Evolutionary conservation across 2,888 invertebrate genomes (phyloP), one percentile per base, ranked within the genome.

Genomic region (Lithophane socia): DNA sequence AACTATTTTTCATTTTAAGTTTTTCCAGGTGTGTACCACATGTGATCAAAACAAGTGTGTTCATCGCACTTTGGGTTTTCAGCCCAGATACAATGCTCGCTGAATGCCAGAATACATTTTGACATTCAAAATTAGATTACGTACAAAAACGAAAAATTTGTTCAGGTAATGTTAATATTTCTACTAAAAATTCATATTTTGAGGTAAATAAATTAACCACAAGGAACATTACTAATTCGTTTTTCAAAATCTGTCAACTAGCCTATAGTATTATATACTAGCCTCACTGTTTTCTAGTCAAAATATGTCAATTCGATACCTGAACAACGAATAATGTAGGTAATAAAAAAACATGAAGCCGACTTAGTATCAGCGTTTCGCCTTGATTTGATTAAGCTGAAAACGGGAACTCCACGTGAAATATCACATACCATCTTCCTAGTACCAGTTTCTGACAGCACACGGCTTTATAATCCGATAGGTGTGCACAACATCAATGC

Each of bases 401-500:
- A 80, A 76, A 67, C 44, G 13, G n/a, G 54, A 49, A n/a, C 63
- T 71, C 12, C 1, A 54, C 29, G 37, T 66, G n/a, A 47, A 63
- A 44, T 81, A 63, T 67, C 54, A 52, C 3, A 49, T 37, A n/a
- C 16, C 54, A 54, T 16, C 29, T 54, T 29, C 29, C 13, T 61
- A 18, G 16, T 63, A 77, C 42, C 42, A 42, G 66, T 66, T 58
- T 52, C 65, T 61, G 7, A 16, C 21, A 52, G 16, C 61, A 24
- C 21, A 21, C 2, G 56, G 70, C 66, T 61, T 67, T 77, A 68
- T 81, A 69, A 82, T 70, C 83, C 66, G 47, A 75, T 80, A 74
- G 42, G 29, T 47, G 18, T 61, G 54, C 60, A 74, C 24, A 21
- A 13, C 21, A 54, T 66, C 74, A 56, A 65, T 49, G 24, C 37